Evolutionary conservation across 2,113 vertebrate genomes (phyloP).

Genomic region (Athene cunicularia): DNA sequence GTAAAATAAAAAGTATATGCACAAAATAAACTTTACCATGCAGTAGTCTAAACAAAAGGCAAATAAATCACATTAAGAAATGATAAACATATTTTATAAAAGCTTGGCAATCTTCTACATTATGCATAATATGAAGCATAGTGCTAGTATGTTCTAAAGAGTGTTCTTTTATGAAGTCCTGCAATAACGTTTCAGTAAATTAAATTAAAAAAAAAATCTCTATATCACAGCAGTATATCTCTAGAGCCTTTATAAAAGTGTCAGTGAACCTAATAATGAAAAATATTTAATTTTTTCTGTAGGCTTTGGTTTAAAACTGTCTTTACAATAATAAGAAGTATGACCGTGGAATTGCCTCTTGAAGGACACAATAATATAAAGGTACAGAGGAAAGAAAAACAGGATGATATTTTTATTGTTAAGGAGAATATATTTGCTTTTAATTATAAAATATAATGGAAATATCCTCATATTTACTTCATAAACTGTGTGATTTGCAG

Average conservation of each 20-base stretch:
- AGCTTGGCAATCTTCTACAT: constrained; percentile 66
- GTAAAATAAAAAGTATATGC: constrained; percentile 87
- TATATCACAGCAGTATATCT: neutral
- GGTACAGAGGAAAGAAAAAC: neutral
- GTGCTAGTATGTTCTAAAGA: constrained; percentile 10
- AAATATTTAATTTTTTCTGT: neutral
- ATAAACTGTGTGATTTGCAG: constrained; percentile 28
- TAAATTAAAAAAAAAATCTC: neutral
- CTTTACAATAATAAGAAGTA: neutral
- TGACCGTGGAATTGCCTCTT: neutral
- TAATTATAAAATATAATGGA: neutral
- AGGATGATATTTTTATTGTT: neutral
- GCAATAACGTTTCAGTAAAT: constrained; percentile 12
- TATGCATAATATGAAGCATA: constrained; percentile 20
- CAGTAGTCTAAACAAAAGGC: constrained; percentile 81
- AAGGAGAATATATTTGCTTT: neutral
- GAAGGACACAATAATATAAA: neutral
- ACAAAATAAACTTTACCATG: constrained; percentile 84
- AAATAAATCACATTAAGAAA: constrained; percentile 79
- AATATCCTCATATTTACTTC: constrained; percentile 13
- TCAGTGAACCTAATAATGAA: constrained; percentile 1
- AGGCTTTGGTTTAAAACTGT: neutral
- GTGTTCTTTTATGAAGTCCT: constrained; percentile 25
- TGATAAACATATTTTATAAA: constrained; percentile 76
- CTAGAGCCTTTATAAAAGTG: constrained; percentile 15